A percentile compares a stretch with the other conserved stretches of the same genome.
Conservation (phyloP, 2,797 vertebrate species). For the Poecile montanus region DNA sequence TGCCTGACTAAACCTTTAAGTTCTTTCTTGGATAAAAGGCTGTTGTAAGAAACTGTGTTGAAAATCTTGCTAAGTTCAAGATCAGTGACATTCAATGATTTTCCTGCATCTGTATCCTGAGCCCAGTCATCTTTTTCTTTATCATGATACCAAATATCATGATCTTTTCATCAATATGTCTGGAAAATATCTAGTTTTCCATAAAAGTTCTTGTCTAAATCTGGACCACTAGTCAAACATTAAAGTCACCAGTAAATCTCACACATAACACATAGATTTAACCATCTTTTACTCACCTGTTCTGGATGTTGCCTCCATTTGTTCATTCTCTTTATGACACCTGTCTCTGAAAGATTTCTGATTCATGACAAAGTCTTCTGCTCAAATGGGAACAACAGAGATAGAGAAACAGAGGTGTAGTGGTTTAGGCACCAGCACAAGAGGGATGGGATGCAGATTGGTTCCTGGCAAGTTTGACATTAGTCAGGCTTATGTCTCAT, state of each 20-base stretch:
- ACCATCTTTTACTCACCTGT: neutral
- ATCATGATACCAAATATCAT: neutral
- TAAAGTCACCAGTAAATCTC: neutral
- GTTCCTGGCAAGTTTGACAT: neutral
- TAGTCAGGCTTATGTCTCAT: neutral
- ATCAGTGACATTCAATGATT: neutral
- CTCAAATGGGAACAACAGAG: neutral
- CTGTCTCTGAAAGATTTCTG: neutral
- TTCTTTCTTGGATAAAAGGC: neutral
- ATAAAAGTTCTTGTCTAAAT: neutral
- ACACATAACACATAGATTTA: neutral
- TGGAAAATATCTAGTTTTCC: neutral
- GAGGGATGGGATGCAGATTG: neutral
- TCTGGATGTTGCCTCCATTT: neutral
- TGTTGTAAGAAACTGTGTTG: neutral
- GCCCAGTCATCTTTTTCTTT: neutral
- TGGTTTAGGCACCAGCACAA: no score
- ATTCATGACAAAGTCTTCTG: neutral
- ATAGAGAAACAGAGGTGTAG: neutral
- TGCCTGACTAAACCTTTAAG: neutral
- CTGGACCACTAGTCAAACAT: neutral
- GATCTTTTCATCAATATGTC: neutral
- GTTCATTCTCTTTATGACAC: neutral
- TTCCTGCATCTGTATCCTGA: neutral
- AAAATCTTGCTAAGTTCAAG: neutral